Evolutionary conservation across 2,888 invertebrate genomes (phyloP), one percentile per base, ranked within the genome.

Genomic region (Iselma pallidipennis): DNA sequence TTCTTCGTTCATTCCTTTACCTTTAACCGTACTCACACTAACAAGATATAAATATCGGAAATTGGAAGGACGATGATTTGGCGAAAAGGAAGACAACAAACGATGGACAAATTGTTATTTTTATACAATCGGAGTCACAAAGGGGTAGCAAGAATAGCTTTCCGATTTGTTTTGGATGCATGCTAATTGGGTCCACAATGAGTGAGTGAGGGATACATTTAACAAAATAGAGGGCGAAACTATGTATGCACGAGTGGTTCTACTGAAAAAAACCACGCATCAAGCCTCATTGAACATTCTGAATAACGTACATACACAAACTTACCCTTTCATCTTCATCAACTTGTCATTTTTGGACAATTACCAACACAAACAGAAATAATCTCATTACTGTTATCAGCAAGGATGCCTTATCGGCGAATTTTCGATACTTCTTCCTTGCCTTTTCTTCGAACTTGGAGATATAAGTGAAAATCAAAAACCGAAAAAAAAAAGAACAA

Each of bases 271-370:
- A 59, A 65, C 59, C 48, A 59, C 52, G 49, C 53, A 51, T 57
- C 59, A 65, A 48, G 65, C 61, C 65, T 62, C 65, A 61, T 65
- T 65, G 59, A 61, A 59, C 65, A 57, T 29, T 23, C 14, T 45
- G 33, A 31, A 21, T 37, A 37, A 6, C 12, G 4, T n/a, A n/a
- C n/a, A n/a, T n/a, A n/a, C n/a, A n/a, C 14, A 52, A 25, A 45
- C 42, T 45, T 21, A 45, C 45, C 45, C 45, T 45, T 45, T 45
- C 21, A 21, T 21, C 45, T 37, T 37, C 37, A 37, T 37, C 16
- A 16, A 45, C 21, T 45, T 21, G 45, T 21, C 45, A 21, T 45
- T 45, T 45, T 21, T 19, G 19, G 10, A 45, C 45, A 45, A 45
- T 45, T 21, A 45, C 45, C 37, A 19, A 33, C 14, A 33, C 5